Evolutionary conservation across 2,113 vertebrate genomes (phyloP).

Genomic region (Megaceryle torquata): DNA sequence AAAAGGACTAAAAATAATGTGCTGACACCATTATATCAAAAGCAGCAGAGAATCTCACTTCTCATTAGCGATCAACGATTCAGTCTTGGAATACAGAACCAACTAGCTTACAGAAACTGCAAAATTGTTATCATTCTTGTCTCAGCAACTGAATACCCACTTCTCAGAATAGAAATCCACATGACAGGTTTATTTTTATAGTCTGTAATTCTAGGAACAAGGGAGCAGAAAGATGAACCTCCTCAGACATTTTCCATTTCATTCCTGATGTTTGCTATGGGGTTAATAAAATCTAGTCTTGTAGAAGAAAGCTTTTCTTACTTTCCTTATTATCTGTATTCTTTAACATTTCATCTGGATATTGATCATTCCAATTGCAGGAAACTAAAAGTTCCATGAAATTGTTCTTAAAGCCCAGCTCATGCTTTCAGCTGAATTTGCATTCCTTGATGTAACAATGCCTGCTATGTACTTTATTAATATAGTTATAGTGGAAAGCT

Average conservation of each 20-base stretch:
- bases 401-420: background rate
- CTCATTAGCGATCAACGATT: slow-evolving; percentile 5
- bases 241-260: slow-evolving; percentile 21
- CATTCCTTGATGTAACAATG: background rate
- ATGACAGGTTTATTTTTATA: slow-evolving; percentile 66
- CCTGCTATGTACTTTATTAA: accelerated
- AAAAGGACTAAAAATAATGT: slow-evolving; percentile 29
- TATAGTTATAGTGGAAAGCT: background rate
- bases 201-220: slow-evolving; percentile 58
- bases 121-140: slow-evolving; percentile 38
- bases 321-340: background rate
- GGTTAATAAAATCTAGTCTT: background rate
- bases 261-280: slow-evolving; percentile 29
- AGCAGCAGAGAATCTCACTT: background rate
- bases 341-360: background rate
- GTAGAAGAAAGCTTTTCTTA: background rate
- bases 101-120: slow-evolving; percentile 4
- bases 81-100: slow-evolving; percentile 2
- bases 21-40: slow-evolving; percentile 48
- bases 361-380: background rate
- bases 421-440: background rate
- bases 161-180: slow-evolving; percentile 53
- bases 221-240: slow-evolving; percentile 46
- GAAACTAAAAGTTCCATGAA: background rate
- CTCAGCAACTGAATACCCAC: slow-evolving; percentile 49